Evolutionary conservation across 2,888 invertebrate species (phyloP), one percentile per base, ranked within the genome.

Genomic region (Pachycephus smyrnensis): DNA sequence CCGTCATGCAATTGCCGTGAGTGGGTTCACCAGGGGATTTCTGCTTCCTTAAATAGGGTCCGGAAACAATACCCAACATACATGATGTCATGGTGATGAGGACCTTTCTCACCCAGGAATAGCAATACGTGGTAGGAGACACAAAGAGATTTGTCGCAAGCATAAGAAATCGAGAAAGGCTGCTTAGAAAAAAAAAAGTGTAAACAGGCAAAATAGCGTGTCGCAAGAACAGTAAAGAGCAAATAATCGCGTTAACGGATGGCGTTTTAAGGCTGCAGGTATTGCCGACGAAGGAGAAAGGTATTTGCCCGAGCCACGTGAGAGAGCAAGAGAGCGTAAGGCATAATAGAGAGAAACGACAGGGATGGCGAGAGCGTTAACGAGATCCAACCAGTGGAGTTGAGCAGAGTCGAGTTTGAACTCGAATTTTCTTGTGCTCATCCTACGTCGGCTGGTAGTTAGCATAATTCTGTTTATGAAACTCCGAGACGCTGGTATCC

Each of bases 381-480:
- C 80, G 80, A 82, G 83, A 82, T 81, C 73, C 79, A 76, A 77
- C 78, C 76, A 78, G 80, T 75, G 78, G 82, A 81, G 83, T 80
- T 82, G 84, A 80, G 80, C 75, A 82, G 82, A 81, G 81, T 78
- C 76, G 80, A 80, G 82, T 82, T 81, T 85, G 81, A 85, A 84
- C 84, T 85, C 82, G 83, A 86, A 84, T 84, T 86, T 83, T 81
- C 83, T 81, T 81, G 78, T 30, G 86, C 11, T 86, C 86, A 75
- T 85, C 88, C 79, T 83, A 85, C 78, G 82, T 81, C 80, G 89
- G 88, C 35, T 84, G 82, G 92, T 93, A 75, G 92, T 92, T 75
- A 92, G 92, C 85, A 93, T 92, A 86, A 92, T 91, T 81, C 93
- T 92, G 88, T 92, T 93, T 80, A 93, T 90, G 86, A 92, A 93